Conservation (phyloP, 92 coral and sea anemone species). For the Nematostella vectensis region DNA sequence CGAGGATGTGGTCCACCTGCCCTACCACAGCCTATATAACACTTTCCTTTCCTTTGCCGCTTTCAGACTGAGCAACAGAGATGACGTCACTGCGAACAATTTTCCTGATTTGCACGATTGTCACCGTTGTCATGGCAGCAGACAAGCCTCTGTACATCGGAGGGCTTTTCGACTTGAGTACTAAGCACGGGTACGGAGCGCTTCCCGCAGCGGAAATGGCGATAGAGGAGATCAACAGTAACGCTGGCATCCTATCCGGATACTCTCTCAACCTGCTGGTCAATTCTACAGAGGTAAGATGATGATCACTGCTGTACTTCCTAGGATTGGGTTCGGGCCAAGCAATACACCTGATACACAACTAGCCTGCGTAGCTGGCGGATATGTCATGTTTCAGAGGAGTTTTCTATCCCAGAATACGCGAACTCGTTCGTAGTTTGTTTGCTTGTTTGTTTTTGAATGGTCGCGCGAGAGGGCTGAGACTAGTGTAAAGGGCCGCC, state of each 20-base stretch:
- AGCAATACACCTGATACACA: neutral
- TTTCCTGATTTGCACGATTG: slow-evolving; percentile 11
- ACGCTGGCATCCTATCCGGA: slow-evolving; percentile 29
- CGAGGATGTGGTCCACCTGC: too few species aligned
- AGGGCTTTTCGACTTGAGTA: slow-evolving; percentile 60
- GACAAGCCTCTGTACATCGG: slow-evolving; percentile 52
- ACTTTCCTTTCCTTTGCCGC: too few species aligned
- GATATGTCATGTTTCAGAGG: too few species aligned
- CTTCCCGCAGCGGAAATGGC: slow-evolving; percentile 76
- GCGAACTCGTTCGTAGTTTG: too few species aligned
- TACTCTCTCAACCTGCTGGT: slow-evolving; percentile 51
- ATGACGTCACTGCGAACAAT: slow-evolving; percentile 15
- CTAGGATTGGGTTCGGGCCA: neutral
- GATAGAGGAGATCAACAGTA: slow-evolving; percentile 64
- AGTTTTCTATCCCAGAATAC: too few species aligned
- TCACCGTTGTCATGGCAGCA: slow-evolving; percentile 3
- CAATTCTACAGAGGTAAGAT: slow-evolving; percentile 67
- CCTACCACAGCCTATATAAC: too few species aligned
- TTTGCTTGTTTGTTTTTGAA: too few species aligned
- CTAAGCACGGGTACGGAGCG: slow-evolving; percentile 43
- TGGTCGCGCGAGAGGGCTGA: too few species aligned
- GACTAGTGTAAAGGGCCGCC: too few species aligned
- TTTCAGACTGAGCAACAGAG: too few species aligned
- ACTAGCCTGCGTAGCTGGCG: slow-evolving; percentile 5
- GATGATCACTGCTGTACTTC: neutral